These are phyloP conservation scores for Chloebia gouldiae DNA, from an alignment of 2,113 vertebrate genomes.

Conservation along the genomic window DNA sequence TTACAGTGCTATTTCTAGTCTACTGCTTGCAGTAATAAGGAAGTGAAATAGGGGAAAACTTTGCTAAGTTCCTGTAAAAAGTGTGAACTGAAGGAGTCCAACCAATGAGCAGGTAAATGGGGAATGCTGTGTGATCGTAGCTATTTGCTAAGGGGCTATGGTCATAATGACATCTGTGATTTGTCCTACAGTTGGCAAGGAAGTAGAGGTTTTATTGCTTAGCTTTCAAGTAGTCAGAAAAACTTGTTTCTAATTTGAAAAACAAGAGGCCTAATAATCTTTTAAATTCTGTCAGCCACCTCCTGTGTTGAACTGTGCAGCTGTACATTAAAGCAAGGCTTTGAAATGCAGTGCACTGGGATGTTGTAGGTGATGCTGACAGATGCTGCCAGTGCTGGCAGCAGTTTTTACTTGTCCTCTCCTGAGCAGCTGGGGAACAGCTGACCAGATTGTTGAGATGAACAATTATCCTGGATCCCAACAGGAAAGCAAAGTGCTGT, in stretches of 20 bases:
- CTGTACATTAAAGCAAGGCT: neutral
- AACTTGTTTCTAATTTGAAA: neutral
- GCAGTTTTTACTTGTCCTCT: neutral
- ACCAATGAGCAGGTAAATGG: accelerated
- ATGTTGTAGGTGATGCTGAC: neutral
- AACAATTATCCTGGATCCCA: neutral
- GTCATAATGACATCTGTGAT: neutral
- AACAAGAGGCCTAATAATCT: neutral
- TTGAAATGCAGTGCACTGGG: neutral
- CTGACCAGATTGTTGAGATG: neutral
- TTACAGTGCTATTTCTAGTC: neutral
- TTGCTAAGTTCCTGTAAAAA: neutral
- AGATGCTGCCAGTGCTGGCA: neutral
- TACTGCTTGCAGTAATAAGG: neutral
- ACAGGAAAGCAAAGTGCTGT: neutral
- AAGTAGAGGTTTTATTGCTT: neutral
- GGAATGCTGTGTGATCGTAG: neutral
- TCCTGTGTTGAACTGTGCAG: neutral
- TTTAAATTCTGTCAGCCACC: neutral
- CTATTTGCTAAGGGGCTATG: neutral
- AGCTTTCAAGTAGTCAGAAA: neutral
- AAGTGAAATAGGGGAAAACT: neutral
- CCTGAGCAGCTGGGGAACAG: neutral
- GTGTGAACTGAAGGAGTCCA: neutral
- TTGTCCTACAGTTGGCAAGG: neutral